These are phyloP conservation scores for Alviniconcha strummeri DNA, from an alignment of 2,888 invertebrate genomes.

Conservation along the genomic window DNA sequence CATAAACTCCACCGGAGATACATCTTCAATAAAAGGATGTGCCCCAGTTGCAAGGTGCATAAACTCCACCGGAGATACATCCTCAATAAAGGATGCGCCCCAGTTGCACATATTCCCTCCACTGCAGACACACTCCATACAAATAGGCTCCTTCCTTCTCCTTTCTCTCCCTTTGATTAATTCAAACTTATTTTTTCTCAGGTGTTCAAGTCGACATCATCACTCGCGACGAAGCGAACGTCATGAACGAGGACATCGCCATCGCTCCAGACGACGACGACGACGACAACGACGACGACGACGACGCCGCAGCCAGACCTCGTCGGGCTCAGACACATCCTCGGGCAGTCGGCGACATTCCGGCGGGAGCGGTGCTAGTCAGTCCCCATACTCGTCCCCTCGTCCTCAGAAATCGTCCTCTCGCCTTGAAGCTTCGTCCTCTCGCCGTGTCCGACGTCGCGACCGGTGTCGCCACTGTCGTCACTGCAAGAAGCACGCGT, in stretches of 20 bases:
- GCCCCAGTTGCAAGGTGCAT: too few relatives aligned
- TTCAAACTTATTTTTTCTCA: neutral
- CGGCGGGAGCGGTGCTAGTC: neutral
- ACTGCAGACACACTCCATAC: too few relatives aligned
- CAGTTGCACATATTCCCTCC: too few relatives aligned
- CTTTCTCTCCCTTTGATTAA: neutral
- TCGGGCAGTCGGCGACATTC: neutral
- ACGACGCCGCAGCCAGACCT: neutral
- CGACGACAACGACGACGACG: neutral
- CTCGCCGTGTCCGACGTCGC: slow-evolving; percentile 7
- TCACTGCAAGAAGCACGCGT: slow-evolving; percentile 7
- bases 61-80: too few relatives aligned
- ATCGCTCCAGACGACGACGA: neutral
- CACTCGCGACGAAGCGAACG: neutral
- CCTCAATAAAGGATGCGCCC: too few relatives aligned
- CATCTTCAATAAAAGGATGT: too few relatives aligned
- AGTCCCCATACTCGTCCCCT: neutral
- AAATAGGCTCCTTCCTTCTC: neutral
- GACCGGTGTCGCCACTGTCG: slow-evolving; percentile 29
- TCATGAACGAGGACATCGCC: neutral
- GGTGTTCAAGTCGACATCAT: neutral
- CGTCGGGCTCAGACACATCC: neutral
- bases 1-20: too few relatives aligned
- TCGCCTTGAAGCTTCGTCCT: neutral
- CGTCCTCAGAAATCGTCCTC: slow-evolving; percentile 5